Evolutionary conservation across 30 jellyfish, hydroid and myxozoan genomes (phyloP).

Genomic region (Hydractinia symbiolongicarpus): DNA sequence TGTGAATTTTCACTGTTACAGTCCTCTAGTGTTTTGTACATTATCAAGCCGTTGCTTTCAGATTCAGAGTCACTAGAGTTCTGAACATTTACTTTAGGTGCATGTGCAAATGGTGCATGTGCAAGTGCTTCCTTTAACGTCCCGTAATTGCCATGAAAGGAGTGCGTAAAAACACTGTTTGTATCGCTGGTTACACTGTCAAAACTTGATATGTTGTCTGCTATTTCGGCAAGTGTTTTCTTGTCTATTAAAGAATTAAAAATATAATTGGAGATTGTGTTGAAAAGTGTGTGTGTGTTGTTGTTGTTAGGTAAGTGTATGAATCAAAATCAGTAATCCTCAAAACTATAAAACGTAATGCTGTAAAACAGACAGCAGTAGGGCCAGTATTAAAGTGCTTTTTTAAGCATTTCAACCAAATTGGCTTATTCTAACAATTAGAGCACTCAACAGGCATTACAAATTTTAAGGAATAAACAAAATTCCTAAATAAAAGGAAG

Average conservation of each 20-base stretch:
- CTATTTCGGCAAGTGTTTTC: slow-evolving; percentile 16
- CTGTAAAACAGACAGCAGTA: too few relatives aligned
- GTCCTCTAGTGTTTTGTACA: slow-evolving; percentile 12
- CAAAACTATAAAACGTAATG: too few relatives aligned
- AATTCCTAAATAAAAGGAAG: too few relatives aligned
- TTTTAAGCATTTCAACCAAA: too few relatives aligned
- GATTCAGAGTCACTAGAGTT: slow-evolving; percentile 17
- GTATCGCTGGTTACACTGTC: slow-evolving; percentile 32
- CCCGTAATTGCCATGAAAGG: slow-evolving; percentile 11
- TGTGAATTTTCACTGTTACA: slow-evolving; percentile 18
- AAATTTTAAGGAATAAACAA: too few relatives aligned
- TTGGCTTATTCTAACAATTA: too few relatives aligned
- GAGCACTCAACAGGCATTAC: too few relatives aligned
- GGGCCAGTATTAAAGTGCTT: too few relatives aligned
- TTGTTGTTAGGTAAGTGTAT: not conserved
- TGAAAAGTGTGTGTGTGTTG: not conserved
- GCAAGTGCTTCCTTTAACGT: not conserved
- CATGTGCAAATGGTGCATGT: too few relatives aligned
- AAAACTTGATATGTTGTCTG: slow-evolving; percentile 18
- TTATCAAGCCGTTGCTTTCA: not conserved
- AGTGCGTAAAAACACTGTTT: slow-evolving; percentile 13
- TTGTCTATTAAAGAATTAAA: not conserved
- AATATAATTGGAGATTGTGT: not conserved
- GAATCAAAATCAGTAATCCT: too few relatives aligned
- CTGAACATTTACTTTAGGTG: not conserved